Conservation (phyloP, 2,113 vertebrate species). For the Nesoenas mayeri region DNA sequence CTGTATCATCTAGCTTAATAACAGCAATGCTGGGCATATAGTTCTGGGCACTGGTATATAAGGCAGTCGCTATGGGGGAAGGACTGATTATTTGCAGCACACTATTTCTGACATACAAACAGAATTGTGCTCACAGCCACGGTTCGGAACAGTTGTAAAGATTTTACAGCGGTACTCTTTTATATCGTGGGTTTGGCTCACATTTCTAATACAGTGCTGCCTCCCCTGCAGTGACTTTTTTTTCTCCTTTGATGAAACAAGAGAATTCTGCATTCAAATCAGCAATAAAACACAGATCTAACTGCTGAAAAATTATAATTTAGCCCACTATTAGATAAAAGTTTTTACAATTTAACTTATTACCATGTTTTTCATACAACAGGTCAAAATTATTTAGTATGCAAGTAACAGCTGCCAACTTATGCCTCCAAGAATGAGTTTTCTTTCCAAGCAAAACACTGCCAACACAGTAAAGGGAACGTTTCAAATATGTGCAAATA, state of each 20-base stretch:
- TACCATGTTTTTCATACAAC: background rate
- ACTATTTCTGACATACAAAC: background rate
- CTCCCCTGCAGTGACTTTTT: background rate
- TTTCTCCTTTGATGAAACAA: background rate
- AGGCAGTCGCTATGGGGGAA: background rate
- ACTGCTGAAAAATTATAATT: background rate
- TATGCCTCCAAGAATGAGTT: background rate
- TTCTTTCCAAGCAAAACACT: background rate
- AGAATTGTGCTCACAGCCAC: background rate
- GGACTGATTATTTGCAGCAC: background rate
- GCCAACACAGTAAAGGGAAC: background rate
- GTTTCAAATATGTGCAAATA: background rate
- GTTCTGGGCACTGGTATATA: background rate
- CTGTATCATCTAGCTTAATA: background rate
- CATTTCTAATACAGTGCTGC: background rate
- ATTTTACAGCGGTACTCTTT: background rate
- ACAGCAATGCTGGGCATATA: background rate
- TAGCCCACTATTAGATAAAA: background rate
- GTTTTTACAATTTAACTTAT: background rate
- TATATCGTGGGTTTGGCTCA: background rate
- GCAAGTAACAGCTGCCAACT: background rate
- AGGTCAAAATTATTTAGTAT: background rate
- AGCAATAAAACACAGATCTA: background rate
- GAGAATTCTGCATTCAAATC: background rate
- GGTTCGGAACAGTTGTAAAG: background rate